These are phyloP conservation scores for Furcifer pardalis DNA, from an alignment of 2,797 vertebrate species.

Conservation along the genomic window DNA sequence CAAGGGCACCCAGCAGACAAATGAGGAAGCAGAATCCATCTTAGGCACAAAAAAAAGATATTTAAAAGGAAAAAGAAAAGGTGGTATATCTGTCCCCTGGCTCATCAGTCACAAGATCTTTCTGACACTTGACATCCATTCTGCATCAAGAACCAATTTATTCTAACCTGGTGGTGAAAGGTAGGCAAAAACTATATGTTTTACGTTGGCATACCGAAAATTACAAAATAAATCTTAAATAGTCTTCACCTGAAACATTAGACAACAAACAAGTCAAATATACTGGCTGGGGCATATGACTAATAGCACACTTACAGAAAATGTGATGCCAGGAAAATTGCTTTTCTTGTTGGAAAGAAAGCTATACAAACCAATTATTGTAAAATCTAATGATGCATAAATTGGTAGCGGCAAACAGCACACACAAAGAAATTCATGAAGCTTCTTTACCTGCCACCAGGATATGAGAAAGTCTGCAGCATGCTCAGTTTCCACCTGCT, in stretches of 20 bases:
- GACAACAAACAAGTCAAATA: slow-evolving; percentile 68
- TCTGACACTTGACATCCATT: slow-evolving; percentile 68
- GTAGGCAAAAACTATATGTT: slow-evolving; percentile 51
- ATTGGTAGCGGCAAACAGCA: slow-evolving; percentile 41
- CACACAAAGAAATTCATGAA: slow-evolving; percentile 47
- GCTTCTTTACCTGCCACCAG: slow-evolving; percentile 39
- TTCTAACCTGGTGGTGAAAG: slow-evolving; percentile 55
- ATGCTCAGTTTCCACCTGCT: neutral
- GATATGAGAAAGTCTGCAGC: neutral
- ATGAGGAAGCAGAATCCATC: slow-evolving; percentile 54
- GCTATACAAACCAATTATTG: slow-evolving; percentile 54
- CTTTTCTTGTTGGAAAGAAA: slow-evolving; percentile 59
- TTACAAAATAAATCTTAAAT: slow-evolving; percentile 74
- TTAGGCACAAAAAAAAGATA: slow-evolving; percentile 56
- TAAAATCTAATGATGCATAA: slow-evolving; percentile 47
- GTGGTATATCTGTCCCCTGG: slow-evolving; percentile 47
- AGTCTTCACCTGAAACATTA: slow-evolving; percentile 57
- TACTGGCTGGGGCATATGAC: slow-evolving; percentile 55
- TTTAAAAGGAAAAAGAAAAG: slow-evolving; percentile 34
- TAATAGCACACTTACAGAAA: slow-evolving; percentile 56
- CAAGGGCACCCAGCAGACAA: slow-evolving; percentile 62
- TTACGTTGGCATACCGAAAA: slow-evolving; percentile 65
- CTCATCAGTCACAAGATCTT: slow-evolving; percentile 66
- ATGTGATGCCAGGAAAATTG: slow-evolving; percentile 56
- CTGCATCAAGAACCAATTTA: slow-evolving; percentile 66